A percentile compares a stretch with the other conserved stretches of the same genome.
These are phyloP conservation scores for Girardia tigrina DNA, from an alignment of 2,888 invertebrate genomes.

Conservation along the genomic window DNA sequence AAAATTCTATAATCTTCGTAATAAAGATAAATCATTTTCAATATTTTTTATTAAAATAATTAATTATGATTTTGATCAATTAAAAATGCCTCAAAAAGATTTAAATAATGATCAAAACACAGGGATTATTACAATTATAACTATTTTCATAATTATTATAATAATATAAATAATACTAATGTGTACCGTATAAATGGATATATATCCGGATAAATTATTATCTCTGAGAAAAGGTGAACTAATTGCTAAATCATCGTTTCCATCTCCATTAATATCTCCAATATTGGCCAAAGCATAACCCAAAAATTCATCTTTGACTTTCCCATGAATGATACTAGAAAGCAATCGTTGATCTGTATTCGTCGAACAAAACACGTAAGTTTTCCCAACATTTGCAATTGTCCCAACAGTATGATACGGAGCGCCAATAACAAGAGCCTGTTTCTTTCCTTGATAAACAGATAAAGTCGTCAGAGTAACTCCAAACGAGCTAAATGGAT, in stretches of 20 bases:
- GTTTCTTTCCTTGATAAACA: not conserved
- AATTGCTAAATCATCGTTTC: conserved; percentile 79
- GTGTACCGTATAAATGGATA: not conserved
- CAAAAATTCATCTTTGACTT: conserved; percentile 55
- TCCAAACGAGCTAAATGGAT: not conserved
- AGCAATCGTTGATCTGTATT: not conserved
- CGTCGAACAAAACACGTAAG: not conserved
- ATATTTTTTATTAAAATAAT: too few species aligned
- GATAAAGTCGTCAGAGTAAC: conserved; percentile 1
- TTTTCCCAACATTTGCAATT: conserved; percentile 5
- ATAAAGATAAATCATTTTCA: too few species aligned
- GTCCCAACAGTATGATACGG: not conserved
- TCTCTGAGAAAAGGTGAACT: conserved; percentile 72
- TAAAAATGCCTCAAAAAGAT: too few species aligned
- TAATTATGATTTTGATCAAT: too few species aligned
- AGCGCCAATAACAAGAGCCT: not conserved
- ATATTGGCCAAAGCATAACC: conserved; percentile 76
- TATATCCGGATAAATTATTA: not conserved
- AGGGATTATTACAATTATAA: too few species aligned
- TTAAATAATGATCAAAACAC: too few species aligned
- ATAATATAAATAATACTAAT: not conserved
- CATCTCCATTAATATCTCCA: conserved; percentile 85
- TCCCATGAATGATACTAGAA: not conserved
- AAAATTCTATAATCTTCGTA: too few species aligned
- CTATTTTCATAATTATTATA: too few species aligned